Conservation (phyloP, 2,888 invertebrate species). For the Leptinotarsa haldemani region DNA sequence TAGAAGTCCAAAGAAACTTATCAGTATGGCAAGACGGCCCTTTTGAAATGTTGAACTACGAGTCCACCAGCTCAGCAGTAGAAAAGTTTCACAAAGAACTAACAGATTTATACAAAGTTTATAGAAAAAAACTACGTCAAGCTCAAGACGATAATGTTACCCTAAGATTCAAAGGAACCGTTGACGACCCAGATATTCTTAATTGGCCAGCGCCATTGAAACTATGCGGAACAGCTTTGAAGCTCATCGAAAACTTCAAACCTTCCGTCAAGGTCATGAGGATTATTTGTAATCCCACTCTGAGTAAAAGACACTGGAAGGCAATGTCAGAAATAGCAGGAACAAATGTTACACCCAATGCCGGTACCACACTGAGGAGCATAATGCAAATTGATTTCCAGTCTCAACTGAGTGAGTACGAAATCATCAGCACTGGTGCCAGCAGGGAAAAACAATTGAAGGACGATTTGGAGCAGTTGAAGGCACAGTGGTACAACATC, state of each 20-base stretch:
- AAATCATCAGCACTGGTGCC: constrained; percentile 84
- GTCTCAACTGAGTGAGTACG: constrained; percentile 77
- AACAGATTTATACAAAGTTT: constrained; percentile 79
- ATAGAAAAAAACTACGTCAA: constrained; percentile 80
- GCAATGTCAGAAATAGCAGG: constrained; percentile 82
- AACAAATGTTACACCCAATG: constrained; percentile 78
- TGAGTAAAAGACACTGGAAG: constrained; percentile 85
- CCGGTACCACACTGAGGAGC: constrained; percentile 81
- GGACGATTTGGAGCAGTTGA: constrained; percentile 79
- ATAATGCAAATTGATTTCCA: constrained; percentile 79
- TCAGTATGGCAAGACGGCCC: constrained; percentile 93
- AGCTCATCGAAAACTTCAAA: constrained; percentile 76
- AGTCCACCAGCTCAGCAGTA: constrained; percentile 80
- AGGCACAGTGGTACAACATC: constrained; percentile 79
- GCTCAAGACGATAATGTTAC: constrained; percentile 78
- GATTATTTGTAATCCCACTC: constrained; percentile 87
- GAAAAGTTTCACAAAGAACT: constrained; percentile 83
- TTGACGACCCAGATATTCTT: constrained; percentile 82
- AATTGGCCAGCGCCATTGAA: constrained; percentile 86
- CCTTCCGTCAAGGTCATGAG: constrained; percentile 84
- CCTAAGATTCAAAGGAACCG: constrained; percentile 66
- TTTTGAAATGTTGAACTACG: constrained; percentile 84
- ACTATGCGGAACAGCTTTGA: constrained; percentile 74
- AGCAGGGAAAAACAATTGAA: constrained; percentile 81
- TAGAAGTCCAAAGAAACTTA: constrained; percentile 82